Evolutionary conservation across 2,888 invertebrate species (phyloP), one percentile per base, ranked within the genome.

Genomic region (Latrodectus hesperus): DNA sequence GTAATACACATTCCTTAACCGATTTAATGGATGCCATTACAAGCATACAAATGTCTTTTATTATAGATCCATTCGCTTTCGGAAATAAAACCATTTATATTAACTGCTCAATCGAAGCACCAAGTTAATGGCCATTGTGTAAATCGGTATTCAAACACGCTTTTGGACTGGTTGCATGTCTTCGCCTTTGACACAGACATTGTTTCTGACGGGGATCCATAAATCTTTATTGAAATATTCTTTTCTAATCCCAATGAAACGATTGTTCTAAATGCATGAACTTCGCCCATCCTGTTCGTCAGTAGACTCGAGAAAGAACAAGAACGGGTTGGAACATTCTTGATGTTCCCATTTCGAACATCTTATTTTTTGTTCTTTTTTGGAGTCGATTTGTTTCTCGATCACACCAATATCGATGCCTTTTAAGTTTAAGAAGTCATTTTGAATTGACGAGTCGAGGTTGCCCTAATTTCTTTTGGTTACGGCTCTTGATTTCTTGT

Each of bases 171-270:
- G 67, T 51, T 52, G 6, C 22, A 51, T 17, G 22, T 74, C 26
- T 60, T 53, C 60, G 22, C 74, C 67, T 76, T 65, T 76, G 76
- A 76, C 76, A 76, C 76, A 16, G 76, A 76, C 76, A 76, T 65
- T 17, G 55, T 17, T 9, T 26, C 17, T 74, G 65, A 76, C 76
- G 65, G 22, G 67, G 65, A 17, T 51, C 49, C 11, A 17, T 14
- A 49, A 75, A 26, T 68, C 26, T n/a, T 75, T 64, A 75, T 75
- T 60, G 75, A 75, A 38, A 38, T 38, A 38, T 38, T 38, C 38
- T 38, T 3, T 4, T 38, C 38, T 38, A 38, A 38, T 38, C 38
- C 38, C 38, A 38, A 38, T 38, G 38, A 38, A 38, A 38, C 38
- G 38, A 38, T 38, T 38, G n/a, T 60, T 60, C 60, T n/a, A 10